These are phyloP conservation scores for Bradypodion ventrale DNA, from an alignment of 2,797 vertebrate species.

Conservation along the genomic window DNA sequence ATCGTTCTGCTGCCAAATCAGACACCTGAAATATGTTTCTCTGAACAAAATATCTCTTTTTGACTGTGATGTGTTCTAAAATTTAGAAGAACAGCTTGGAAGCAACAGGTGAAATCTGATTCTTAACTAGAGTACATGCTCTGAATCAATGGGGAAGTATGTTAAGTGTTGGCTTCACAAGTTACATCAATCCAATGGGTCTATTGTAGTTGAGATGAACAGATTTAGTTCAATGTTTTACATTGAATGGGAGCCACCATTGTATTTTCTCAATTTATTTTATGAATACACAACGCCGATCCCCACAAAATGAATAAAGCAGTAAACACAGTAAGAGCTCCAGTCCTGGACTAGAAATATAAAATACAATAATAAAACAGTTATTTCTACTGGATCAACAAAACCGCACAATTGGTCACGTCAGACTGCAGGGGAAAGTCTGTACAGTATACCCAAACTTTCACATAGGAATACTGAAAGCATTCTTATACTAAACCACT, in stretches of 20 bases:
- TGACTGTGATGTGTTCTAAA: background rate
- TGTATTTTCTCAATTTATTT: too few relatives aligned
- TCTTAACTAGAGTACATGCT: background rate
- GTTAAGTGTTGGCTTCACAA: too few relatives aligned
- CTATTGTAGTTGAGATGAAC: too few relatives aligned
- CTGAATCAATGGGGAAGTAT: background rate
- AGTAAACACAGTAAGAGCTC: background rate
- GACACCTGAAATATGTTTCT: background rate
- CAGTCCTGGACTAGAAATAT: background rate
- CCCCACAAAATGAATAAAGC: background rate
- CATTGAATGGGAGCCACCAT: too few relatives aligned
- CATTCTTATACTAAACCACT: too few relatives aligned
- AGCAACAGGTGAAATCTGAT: background rate
- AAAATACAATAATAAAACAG: background rate
- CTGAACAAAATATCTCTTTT: background rate
- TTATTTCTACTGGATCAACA: too few relatives aligned
- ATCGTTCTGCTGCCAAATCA: background rate
- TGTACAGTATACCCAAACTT: too few relatives aligned
- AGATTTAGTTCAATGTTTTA: too few relatives aligned
- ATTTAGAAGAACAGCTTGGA: background rate
- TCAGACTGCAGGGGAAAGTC: background rate
- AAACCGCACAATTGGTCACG: too few relatives aligned
- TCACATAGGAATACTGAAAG: too few relatives aligned
- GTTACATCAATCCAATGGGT: too few relatives aligned
- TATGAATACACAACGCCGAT: too few relatives aligned